Percentiles rank a stretch among this genome's conserved stretches.
Evolutionary conservation across 2,797 vertebrate species (phyloP).

Genomic region (Tangara arthus): DNA sequence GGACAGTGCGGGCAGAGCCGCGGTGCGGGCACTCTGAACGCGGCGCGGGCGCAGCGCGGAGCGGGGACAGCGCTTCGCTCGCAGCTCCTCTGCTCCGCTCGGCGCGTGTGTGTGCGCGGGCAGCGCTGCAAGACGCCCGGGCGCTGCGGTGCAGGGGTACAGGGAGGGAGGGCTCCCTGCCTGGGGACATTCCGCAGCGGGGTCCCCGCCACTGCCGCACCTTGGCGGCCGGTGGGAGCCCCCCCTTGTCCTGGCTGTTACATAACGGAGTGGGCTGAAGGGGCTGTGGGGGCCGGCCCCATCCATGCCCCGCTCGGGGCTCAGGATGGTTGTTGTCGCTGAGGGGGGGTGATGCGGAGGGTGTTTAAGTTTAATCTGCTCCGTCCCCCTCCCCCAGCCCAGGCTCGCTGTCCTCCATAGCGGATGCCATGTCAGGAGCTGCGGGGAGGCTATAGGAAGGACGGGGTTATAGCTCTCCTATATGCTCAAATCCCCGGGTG

Average conservation of each 20-base stretch:
- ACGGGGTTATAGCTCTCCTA: neutral
- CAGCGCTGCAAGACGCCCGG: neutral
- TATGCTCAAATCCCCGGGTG: neutral
- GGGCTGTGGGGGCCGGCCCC: neutral
- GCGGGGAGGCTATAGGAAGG: neutral
- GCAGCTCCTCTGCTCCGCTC: rapidly evolving
- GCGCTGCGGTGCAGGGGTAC: neutral
- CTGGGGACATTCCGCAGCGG: neutral
- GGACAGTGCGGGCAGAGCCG: neutral
- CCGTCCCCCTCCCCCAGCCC: slow-evolving; percentile 7
- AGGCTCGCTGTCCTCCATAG: neutral
- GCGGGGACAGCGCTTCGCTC: neutral
- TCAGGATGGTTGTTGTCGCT: neutral
- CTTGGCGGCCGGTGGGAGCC: neutral
- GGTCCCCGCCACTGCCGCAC: neutral
- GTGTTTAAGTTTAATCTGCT: slow-evolving; percentile 21
- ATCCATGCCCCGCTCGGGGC: neutral
- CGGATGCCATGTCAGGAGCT: slow-evolving; percentile 40
- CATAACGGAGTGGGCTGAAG: neutral
- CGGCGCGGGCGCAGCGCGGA: neutral
- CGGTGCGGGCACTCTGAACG: neutral
- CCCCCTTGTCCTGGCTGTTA: neutral
- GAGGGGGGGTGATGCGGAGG: neutral
- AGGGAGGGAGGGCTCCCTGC: neutral
- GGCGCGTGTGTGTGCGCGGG: neutral